Evolutionary conservation across 1,140 invertebrate genomes (phyloP), one percentile per base, ranked within the genome.

Genomic region (Brachionus manjavacas): DNA sequence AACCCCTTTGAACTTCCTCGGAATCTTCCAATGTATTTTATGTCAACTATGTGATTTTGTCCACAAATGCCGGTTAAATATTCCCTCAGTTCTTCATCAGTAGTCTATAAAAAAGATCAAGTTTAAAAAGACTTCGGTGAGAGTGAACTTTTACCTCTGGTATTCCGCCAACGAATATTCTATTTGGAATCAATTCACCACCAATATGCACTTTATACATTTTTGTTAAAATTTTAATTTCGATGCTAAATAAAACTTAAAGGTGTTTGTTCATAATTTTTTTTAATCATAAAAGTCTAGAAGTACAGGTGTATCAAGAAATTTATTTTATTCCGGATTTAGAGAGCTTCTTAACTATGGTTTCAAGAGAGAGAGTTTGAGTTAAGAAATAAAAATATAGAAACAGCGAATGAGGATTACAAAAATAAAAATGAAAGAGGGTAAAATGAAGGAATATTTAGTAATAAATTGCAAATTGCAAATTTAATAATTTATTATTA

Each of bases 401-500:
- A 72, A 41, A 41, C 16, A 72, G 35, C n/a, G 68, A 39, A 41
- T 41, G 39, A 72, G 35, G 39, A 72, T 20, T 39, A 41, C 8
- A 39, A 72, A 72, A 72, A 72, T 35, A 72, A 41, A 72, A 20
- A 72, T 35, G 39, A 39, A 41, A 41, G 31, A 41, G 68, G 68
- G 39, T 35, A 72, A 41, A 72, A 72, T 72, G 35, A 72, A 41
- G 39, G 68, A 39, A 39, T 72, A 39, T 72, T 72, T 72, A 68
- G 12, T 43, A 72, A 72, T 72, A 72, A 72, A 72, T 72, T 72
- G 68, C 68, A 72, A 41, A 72, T 72, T 72, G 68, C 68, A 72
- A 72, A 72, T 72, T 72, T 72, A 72, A 72, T 72, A 72, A 72
- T 72, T 72, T 72, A 72, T 72, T 72, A 72, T 72, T 72, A 72